Base-by-base conservation (phyloP, 2,113 vertebrate genomes). In the Pteruthius melanotis region DNA sequence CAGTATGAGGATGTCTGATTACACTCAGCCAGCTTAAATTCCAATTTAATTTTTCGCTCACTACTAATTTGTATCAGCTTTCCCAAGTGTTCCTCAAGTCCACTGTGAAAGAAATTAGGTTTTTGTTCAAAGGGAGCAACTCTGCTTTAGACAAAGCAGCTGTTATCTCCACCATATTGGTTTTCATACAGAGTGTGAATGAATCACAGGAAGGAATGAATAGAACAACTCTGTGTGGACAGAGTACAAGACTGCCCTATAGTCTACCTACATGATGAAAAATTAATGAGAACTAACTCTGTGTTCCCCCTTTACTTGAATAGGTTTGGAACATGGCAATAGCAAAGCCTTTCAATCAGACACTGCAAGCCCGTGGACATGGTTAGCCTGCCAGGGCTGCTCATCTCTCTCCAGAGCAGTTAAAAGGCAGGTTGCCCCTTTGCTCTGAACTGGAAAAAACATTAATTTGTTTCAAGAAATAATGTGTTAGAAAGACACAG, bases 11-110 rank as follows among this genome's bases (percentile, higher is more conserved):
- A 91, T 23, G 65, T 53, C 61, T 91, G 75, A 93, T 94, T 91
- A 72, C 35, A 76, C 78, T 79, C 63, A 47, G 42, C 2, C 59
- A 83, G 39, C 40, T 90, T 77, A 90, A 88, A 94, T 78, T 96
- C 42, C 39, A 66, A 54, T 86, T 92, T 86, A 70, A 94, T 93
- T 88, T 97, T 88, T 69, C 1, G 2, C 50, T 90, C 63, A 33
- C n/a, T 77, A 40, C 42, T 92, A 88, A 83, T 90, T 90, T 92
- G 27, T 81, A 83, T 69, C 63, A 69, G 57, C 71, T 90, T 92
- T 88, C 63, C 75, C 40, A 77, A 83, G 75, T 69, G 54, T 86
- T 92, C 21, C 39, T 70, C 13, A 40, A 86, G n/a, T 21, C 33
- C 47, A 40, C 39, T 47, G 42, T 9, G 18, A 93, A 72, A 87